phyloP scores from a whole-genome alignment of 1,140 invertebrate species.

The Cephus cinctus region DNA sequence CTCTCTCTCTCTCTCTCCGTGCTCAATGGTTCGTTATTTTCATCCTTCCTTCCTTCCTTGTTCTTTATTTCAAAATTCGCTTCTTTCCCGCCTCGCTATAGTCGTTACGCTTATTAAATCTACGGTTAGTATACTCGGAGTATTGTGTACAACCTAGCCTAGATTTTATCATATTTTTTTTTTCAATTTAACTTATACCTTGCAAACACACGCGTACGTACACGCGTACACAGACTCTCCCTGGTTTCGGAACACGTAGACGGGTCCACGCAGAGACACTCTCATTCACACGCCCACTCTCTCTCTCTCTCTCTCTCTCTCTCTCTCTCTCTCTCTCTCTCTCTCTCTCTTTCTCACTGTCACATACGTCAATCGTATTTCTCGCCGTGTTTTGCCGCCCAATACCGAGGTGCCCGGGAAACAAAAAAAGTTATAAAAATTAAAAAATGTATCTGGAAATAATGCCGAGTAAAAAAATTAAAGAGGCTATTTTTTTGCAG shows the following conservation, averaged over 20 bases:
- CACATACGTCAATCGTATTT: slow-evolving; percentile 1
- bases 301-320: slow-evolving; percentile 12
- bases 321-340: slow-evolving; percentile 15
- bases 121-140: slow-evolving; percentile 46
- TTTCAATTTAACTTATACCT: background rate
- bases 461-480: too few species aligned
- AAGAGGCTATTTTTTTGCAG: too few species aligned
- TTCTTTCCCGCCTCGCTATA: background rate
- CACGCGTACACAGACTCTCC: too few species aligned
- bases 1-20: too few species aligned
- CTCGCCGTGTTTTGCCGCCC: too few species aligned
- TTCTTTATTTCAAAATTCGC: slow-evolving; percentile 6
- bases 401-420: too few species aligned
- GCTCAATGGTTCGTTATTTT: too few species aligned
- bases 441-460: too few species aligned
- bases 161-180: slow-evolving; percentile 20
- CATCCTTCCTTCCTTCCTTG: slow-evolving; percentile 3
- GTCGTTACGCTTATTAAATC: background rate
- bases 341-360: slow-evolving; percentile 7
- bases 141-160: slow-evolving; percentile 45
- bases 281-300: too few species aligned
- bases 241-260: too few species aligned
- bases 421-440: too few species aligned
- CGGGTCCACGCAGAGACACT: too few species aligned
- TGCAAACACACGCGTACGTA: background rate